A percentile compares a stretch with the other conserved stretches of the same genome.
Conservation (phyloP, 2,888 invertebrate species). For the Andrena bucephala region DNA sequence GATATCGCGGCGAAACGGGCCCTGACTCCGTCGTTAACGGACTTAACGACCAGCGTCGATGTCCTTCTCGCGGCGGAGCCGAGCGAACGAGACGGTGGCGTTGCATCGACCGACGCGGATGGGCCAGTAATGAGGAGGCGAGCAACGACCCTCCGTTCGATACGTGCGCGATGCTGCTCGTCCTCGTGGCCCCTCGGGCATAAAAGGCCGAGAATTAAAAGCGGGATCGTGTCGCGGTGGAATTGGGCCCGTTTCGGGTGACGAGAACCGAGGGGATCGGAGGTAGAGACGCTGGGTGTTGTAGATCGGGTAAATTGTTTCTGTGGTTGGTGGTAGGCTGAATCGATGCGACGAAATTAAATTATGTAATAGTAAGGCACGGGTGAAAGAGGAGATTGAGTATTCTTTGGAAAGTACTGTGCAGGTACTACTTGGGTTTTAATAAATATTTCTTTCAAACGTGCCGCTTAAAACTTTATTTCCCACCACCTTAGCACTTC, state of each 20-base stretch:
- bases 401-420: too few relatives aligned
- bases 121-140: conserved; percentile 4
- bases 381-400: too few relatives aligned
- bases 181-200: not conserved
- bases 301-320: too few relatives aligned
- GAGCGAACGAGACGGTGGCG: conserved; percentile 25
- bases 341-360: too few relatives aligned
- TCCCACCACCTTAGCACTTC: too few relatives aligned
- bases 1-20: conserved; percentile 33
- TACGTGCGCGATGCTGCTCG: not conserved
- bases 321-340: too few relatives aligned
- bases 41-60: conserved; percentile 27
- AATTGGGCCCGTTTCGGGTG: not conserved
- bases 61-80: conserved; percentile 1
- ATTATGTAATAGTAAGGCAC: too few relatives aligned
- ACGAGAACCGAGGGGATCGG: too few relatives aligned
- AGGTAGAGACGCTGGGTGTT: too few relatives aligned
- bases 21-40: conserved; percentile 38
- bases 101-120: conserved; percentile 17
- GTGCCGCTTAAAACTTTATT: too few relatives aligned
- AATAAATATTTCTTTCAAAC: too few relatives aligned
- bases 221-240: not conserved
- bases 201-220: not conserved
- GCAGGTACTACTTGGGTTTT: too few relatives aligned
- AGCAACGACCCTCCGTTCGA: not conserved